Percentiles rank a stretch among this genome's conserved stretches.
phyloP scores from a whole-genome alignment of 2,888 invertebrate species.

The Torymus tubicola region DNA sequence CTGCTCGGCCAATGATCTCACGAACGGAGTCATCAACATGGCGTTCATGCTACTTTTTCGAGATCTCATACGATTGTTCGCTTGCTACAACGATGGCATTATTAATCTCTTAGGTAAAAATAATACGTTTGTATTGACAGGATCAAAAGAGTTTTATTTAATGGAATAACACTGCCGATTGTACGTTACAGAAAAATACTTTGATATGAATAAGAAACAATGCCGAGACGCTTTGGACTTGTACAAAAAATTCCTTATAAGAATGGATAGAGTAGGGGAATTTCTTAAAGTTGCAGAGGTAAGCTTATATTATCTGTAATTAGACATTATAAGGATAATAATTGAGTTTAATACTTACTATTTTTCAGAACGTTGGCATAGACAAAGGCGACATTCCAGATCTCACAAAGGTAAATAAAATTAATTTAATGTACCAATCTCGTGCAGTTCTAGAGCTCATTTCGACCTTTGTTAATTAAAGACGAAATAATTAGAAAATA shows the following conservation, averaged over 20 bases:
- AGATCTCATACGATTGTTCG: constrained; percentile 98
- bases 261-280: constrained; percentile 99
- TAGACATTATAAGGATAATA: not conserved
- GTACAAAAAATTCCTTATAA: constrained; percentile 98
- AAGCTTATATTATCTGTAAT: constrained; percentile 66
- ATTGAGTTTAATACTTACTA: constrained; percentile 47
- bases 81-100: constrained; percentile 99
- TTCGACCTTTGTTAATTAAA: too few relatives aligned
- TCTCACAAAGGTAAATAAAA: constrained; percentile 85
- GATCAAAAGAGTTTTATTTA: not conserved
- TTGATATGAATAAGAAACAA: constrained; percentile 99
- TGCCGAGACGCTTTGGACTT: constrained; percentile 98
- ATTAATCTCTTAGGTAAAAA: constrained; percentile 91
- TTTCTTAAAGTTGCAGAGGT: constrained; percentile 93
- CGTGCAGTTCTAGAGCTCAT: not conserved
- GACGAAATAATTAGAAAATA: too few relatives aligned
- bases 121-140: too few relatives aligned
- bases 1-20: constrained; percentile 96
- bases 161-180: not conserved
- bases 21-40: constrained; percentile 99
- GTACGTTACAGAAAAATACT: constrained; percentile 90
- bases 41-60: constrained; percentile 99
- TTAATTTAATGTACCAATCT: constrained; percentile 28
- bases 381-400: constrained; percentile 99
- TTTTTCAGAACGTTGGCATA: constrained; percentile 90